Conservation (phyloP, 2,888 invertebrate species). For the Leptinotarsa tumamoca region DNA sequence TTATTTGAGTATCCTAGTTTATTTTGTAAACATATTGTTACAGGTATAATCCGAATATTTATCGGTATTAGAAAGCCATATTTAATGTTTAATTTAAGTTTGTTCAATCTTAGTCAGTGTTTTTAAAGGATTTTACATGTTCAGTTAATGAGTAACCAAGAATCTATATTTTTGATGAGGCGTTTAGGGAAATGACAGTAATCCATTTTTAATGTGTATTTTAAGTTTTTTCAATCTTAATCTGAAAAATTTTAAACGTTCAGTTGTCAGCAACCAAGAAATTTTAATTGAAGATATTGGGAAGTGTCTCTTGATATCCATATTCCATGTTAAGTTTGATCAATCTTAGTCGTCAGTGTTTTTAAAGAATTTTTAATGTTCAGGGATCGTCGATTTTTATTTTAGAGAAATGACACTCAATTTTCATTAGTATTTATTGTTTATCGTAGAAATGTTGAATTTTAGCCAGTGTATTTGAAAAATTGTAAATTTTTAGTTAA, state of each 20-base stretch:
- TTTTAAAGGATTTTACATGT: slow-evolving; percentile 29
- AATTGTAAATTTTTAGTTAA: slow-evolving; percentile 16
- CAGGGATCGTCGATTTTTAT: slow-evolving; percentile 35
- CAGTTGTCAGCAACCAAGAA: slow-evolving; percentile 35
- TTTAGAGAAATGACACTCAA: slow-evolving; percentile 44
- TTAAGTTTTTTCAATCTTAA: slow-evolving; percentile 18
- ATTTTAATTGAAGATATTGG: slow-evolving; percentile 38
- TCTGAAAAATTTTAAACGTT: neutral
- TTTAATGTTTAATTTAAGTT: slow-evolving; percentile 36
- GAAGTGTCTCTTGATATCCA: slow-evolving; percentile 48
- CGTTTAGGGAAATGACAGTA: slow-evolving; percentile 42
- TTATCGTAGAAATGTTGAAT: slow-evolving; percentile 35
- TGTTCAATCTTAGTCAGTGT: slow-evolving; percentile 47
- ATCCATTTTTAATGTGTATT: slow-evolving; percentile 47
- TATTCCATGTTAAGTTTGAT: slow-evolving; percentile 31
- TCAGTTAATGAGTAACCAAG: slow-evolving; percentile 37
- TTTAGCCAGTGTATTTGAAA: slow-evolving; percentile 44
- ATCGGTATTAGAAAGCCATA: slow-evolving; percentile 45
- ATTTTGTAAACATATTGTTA: slow-evolving; percentile 40
- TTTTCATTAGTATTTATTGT: slow-evolving; percentile 38
- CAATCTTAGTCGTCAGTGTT: slow-evolving; percentile 45
- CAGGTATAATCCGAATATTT: slow-evolving; percentile 42
- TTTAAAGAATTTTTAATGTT: slow-evolving; percentile 25
- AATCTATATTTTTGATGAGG: slow-evolving; percentile 38
- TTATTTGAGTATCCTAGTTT: slow-evolving; percentile 44